These are phyloP conservation scores for Volucella inflata DNA, from an alignment of 2,888 invertebrate species.

Conservation along the genomic window DNA sequence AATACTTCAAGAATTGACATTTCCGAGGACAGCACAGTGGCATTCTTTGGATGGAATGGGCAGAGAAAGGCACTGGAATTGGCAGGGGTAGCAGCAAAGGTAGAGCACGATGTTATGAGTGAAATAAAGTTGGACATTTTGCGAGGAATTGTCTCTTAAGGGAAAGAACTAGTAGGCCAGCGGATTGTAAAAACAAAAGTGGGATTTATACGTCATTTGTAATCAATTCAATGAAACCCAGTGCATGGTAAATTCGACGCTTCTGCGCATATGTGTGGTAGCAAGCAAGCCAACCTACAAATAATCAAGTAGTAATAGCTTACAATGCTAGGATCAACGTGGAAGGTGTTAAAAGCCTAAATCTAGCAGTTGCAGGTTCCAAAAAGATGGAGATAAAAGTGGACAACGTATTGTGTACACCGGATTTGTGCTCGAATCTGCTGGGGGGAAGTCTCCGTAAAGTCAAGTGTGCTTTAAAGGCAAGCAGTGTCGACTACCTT, in stretches of 20 bases:
- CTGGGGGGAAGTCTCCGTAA: background rate
- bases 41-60: background rate
- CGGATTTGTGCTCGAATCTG: slow-evolving; percentile 18
- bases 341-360: background rate
- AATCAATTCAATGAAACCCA: background rate
- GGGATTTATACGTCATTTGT: slow-evolving; percentile 3
- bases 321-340: slow-evolving; percentile 4
- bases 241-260: slow-evolving; percentile 32
- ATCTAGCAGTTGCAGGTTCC: background rate
- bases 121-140: slow-evolving; percentile 33
- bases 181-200: background rate
- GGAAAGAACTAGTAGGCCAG: background rate
- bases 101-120: slow-evolving; percentile 26
- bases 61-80: background rate
- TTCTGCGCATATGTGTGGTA: slow-evolving; percentile 32
- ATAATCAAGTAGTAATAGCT: slow-evolving; percentile 3
- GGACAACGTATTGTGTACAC: too few species aligned
- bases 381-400: background rate
- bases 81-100: too few species aligned
- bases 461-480: too few species aligned
- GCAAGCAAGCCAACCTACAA: background rate
- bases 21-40: background rate
- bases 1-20: slow-evolving; percentile 52
- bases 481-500: too few species aligned
- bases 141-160: slow-evolving; percentile 13